Base-by-base conservation (phyloP, 2,888 invertebrate species). In the Lepidocyrtinus sp. region DNA sequence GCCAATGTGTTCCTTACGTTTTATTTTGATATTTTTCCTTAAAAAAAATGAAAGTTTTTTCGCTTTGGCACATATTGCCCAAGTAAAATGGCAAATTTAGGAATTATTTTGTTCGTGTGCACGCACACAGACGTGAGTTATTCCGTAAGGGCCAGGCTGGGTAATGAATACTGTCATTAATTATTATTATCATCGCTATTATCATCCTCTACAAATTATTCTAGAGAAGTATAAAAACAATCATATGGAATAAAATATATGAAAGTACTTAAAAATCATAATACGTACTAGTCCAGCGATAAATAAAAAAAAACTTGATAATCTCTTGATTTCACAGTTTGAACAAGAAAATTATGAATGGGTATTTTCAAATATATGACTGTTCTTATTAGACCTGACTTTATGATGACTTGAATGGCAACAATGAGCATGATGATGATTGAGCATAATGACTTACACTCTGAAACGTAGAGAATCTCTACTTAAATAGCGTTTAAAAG, bases 161-260 rank as follows among this genome's bases (percentile, higher is more conserved):
- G 50, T 50, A 50, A 36, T 24, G 46, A 9, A 24, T 46, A 72
- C 50, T 9, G 26, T 50, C 72, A 72, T 63, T 72, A 72, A 72
- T 72, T 72, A 72, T 50, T 61, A 61, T 26, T 72, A 72, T 63
- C 72, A 72, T 46, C 25, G 15, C 72, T 36, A 72, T 72, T 72
- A 72, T 72, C 72, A 63, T 63, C 45, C 62, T 50, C 15, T n/a
- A n/a, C n/a, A n/a, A n/a, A n/a, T n/a, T n/a, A n/a, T n/a, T n/a
- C n/a, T n/a, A n/a, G n/a, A n/a, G n/a, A n/a, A n/a, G n/a, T n/a
- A n/a, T n/a, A n/a, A n/a, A n/a, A n/a, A n/a, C n/a, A n/a, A n/a
- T n/a, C n/a, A n/a, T n/a, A n/a, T n/a, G n/a, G n/a, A n/a, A n/a
- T n/a, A n/a, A n/a, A n/a, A n/a, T n/a, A n/a, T n/a, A n/a, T n/a